These are phyloP conservation scores for Agelaius phoeniceus DNA, from an alignment of 2,113 vertebrate species.

Conservation along the genomic window DNA sequence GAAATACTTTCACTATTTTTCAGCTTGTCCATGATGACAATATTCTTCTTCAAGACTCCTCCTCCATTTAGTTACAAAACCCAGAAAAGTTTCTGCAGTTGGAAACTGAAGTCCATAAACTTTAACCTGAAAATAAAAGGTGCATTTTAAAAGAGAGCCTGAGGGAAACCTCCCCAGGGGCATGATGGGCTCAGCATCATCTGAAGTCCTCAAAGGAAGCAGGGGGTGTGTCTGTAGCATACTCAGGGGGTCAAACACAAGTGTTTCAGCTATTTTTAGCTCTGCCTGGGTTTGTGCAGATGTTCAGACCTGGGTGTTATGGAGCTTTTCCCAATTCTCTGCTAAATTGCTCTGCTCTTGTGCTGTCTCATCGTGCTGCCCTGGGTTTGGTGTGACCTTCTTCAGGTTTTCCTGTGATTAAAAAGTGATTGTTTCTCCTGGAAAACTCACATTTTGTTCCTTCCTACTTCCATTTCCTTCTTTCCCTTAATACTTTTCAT, in stretches of 20 bases:
- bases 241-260: neutral
- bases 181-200: fast-evolving
- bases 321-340: neutral
- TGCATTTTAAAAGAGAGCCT: neutral
- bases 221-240: neutral
- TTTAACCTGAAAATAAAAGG: neutral
- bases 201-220: neutral
- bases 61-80: neutral
- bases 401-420: neutral
- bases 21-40: neutral
- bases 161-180: neutral
- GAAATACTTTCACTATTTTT: neutral
- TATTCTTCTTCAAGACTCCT: neutral
- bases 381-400: neutral
- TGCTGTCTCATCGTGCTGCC: fast-evolving
- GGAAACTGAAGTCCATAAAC: neutral
- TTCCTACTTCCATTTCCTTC: neutral
- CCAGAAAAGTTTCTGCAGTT: neutral
- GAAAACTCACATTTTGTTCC: neutral
- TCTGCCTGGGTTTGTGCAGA: neutral
- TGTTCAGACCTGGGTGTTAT: neutral
- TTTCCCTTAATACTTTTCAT: neutral
- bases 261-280: neutral
- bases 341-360: neutral
- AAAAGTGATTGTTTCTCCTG: neutral